Evolutionary conservation across 2,113 vertebrate genomes (phyloP), one percentile per base, ranked within the genome.

Genomic region (Alligator sinensis): DNA sequence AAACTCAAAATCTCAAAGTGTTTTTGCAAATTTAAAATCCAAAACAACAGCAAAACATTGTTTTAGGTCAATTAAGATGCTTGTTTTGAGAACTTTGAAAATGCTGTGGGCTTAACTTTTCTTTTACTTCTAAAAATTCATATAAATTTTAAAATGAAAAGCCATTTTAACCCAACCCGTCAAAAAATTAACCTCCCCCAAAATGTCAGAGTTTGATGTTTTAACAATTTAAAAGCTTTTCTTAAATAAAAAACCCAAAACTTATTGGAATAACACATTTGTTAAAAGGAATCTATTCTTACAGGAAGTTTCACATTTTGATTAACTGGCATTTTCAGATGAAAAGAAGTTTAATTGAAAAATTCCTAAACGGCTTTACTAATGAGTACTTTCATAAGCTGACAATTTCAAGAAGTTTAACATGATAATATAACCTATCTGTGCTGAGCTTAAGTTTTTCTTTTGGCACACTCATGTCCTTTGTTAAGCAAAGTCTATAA

Each of bases 401-500:
- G 68, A 58, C 21, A 11, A 83, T 92, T 90, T 95, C 58, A 90
- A n/a, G 59, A 64, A 89, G 47, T 34, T 92, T n/a, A 75, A 22
- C 78, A 59, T 77, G 22, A 10, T 58, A 62, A 80, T 10, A 2
- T 74, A 82, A 61, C 54, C 58, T 6, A 72, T 30, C 19, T 93
- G 15, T 86, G 64, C n/a, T 74, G 66, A 84, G 64, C 54, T 61
- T 63, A 61, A 77, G 17, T 1, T 74, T 93, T 84, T 74, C 82
- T 80, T 34, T 75, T 86, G 80, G 25, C 54, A 57, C 2, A 76
- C 3, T 84, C 16, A 24, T 82, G 1, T 2, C 9, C 30, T 89
- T 94, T 84, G 30, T 94, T 34, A 90, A 92, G 13, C 9, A 76
- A 90, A 13, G 2, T 90, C 91, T 87, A n/a, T 6, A 87, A 86